Conservation (phyloP, 2,113 vertebrate genomes). For the Gallinago media region DNA sequence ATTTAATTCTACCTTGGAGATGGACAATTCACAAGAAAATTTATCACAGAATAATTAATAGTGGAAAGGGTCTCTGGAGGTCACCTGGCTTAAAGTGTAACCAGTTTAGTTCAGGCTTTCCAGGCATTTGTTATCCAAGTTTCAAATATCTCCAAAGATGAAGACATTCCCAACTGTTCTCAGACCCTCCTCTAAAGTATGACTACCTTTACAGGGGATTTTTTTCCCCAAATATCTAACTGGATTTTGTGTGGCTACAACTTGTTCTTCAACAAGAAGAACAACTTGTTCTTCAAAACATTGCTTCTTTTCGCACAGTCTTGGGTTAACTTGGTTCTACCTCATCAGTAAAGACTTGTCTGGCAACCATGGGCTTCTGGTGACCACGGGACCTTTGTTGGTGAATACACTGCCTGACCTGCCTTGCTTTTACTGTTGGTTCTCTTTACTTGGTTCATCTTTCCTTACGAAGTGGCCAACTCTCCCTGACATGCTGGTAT, state of each 20-base stretch:
- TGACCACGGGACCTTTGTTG: neutral
- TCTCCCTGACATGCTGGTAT: neutral
- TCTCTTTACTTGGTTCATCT: neutral
- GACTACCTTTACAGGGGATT: neutral
- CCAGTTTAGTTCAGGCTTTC: neutral
- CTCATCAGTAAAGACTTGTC: neutral
- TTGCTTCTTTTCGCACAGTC: neutral
- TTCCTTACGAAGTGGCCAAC: neutral
- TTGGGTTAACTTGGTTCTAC: neutral
- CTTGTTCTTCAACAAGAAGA: neutral
- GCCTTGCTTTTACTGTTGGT: neutral
- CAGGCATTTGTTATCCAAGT: neutral
- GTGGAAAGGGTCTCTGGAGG: neutral
- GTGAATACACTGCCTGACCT: neutral
- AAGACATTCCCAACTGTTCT: neutral
- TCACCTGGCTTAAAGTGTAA: neutral
- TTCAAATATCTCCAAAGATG: neutral
- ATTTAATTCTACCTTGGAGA: neutral
- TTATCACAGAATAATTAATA: neutral
- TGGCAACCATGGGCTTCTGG: neutral
- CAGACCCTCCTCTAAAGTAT: neutral
- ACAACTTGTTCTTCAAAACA: neutral
- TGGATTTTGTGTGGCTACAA: neutral
- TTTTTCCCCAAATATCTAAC: no score
- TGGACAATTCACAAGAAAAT: neutral